A percentile compares a stretch with the other conserved stretches of the same genome.
phyloP scores from a whole-genome alignment of 2,888 invertebrate species.

The Eupsilia transversa region DNA sequence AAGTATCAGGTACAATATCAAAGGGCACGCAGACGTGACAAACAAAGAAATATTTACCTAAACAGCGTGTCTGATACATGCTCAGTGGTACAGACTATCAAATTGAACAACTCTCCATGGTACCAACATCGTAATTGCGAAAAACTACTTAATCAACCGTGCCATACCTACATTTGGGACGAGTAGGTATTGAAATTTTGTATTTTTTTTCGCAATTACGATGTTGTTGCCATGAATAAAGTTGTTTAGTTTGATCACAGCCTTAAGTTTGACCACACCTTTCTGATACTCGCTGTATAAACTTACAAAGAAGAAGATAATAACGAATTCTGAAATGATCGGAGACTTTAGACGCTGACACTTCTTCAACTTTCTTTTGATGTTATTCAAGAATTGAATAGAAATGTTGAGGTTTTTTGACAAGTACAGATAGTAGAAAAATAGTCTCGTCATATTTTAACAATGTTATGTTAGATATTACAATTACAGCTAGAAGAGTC shows the following conservation, averaged over 20 bases:
- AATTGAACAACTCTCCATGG: too few relatives aligned
- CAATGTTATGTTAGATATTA: neutral
- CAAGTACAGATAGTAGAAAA: neutral
- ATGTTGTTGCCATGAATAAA: too few relatives aligned
- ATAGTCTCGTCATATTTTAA: neutral
- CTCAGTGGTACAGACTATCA: too few relatives aligned
- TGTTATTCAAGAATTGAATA: too few relatives aligned
- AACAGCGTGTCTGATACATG: too few relatives aligned
- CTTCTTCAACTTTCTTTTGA: neutral
- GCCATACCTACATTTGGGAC: too few relatives aligned
- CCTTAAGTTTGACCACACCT: too few relatives aligned
- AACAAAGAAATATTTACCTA: neutral
- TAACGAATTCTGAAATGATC: neutral
- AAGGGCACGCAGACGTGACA: neutral
- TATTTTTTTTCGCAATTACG: neutral
- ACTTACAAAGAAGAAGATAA: neutral
- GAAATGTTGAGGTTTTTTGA: neutral
- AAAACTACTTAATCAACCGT: neutral
- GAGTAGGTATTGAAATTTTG: neutral
- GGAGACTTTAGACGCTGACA: neutral
- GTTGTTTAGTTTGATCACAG: too few relatives aligned
- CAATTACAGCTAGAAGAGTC: neutral
- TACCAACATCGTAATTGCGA: too few relatives aligned
- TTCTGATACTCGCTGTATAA: too few relatives aligned
- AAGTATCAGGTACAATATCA: neutral